These are phyloP conservation scores for Macheiramphus alcinus DNA, from an alignment of 2,113 vertebrate genomes.

Conservation along the genomic window DNA sequence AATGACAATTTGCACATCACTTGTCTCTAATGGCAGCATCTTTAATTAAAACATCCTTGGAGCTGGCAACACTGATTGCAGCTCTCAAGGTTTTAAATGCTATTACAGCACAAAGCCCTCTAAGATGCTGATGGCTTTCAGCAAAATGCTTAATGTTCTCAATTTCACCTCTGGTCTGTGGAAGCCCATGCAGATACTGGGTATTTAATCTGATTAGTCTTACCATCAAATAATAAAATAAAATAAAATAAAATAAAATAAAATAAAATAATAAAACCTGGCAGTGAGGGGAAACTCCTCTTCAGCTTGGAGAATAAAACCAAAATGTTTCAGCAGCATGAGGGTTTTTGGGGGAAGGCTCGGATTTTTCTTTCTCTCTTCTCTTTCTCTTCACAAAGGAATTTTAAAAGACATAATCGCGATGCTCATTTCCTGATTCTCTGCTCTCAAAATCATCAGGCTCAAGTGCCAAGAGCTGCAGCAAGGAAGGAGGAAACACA, in stretches of 20 bases:
- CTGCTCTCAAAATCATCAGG: not conserved
- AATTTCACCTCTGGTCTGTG: not conserved
- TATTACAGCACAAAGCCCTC: not conserved
- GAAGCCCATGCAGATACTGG: not conserved
- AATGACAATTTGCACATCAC: not conserved
- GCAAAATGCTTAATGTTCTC: not conserved
- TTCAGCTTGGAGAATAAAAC: not conserved
- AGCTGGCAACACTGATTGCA: not conserved
- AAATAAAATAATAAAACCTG: not conserved
- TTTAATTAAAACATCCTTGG: not conserved
- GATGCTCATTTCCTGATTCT: not conserved
- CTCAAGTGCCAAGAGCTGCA: not conserved
- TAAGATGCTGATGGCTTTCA: not conserved
- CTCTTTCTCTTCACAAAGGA: not conserved
- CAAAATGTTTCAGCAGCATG: fast-evolving
- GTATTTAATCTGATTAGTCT: not conserved
- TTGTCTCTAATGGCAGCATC: not conserved
- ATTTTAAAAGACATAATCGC: not conserved
- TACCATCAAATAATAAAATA: not conserved
- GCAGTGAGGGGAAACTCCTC: not conserved
- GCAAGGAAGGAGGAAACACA: not conserved
- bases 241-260: not conserved
- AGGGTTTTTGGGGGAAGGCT: not conserved
- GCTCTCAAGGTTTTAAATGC: not conserved
- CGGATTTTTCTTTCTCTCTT: not conserved